A percentile compares a stretch with the other conserved stretches of the same genome.
Evolutionary conservation across 2,888 invertebrate species (phyloP).

Genomic region (Pycnomerus fuliginosus): DNA sequence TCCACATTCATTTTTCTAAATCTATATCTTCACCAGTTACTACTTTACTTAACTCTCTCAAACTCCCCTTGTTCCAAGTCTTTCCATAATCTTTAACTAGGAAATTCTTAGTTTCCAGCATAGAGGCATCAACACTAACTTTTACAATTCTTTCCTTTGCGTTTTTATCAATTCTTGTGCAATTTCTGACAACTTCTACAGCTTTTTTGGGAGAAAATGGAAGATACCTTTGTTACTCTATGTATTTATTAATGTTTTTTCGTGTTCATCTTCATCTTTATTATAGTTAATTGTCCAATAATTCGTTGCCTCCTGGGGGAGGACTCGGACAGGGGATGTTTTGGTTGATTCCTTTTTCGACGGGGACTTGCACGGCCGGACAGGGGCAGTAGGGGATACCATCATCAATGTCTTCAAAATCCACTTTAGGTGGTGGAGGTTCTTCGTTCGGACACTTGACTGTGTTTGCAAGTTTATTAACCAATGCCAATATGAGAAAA

Average conservation of each 20-base stretch:
- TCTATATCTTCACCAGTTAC: conserved; percentile 62
- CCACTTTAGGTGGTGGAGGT: too few relatives aligned
- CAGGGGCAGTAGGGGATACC: too few relatives aligned
- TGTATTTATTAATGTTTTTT: conserved; percentile 23
- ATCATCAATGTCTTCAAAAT: too few relatives aligned
- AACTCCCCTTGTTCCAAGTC: conserved; percentile 66
- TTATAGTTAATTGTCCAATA: conserved; percentile 61
- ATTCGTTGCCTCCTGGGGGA: too few relatives aligned
- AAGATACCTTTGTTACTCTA: conserved; percentile 48
- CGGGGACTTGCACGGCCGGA: too few relatives aligned
- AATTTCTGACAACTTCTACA: conserved; percentile 77
- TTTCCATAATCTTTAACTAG: conserved; percentile 29
- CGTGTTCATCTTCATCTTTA: conserved; percentile 6
- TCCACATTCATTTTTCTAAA: conserved; percentile 78
- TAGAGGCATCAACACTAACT: conserved; percentile 56
- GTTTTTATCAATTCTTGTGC: conserved; percentile 73
- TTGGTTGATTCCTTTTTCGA: too few relatives aligned
- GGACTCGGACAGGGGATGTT: too few relatives aligned
- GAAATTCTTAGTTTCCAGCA: neutral
- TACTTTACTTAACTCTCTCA: conserved; percentile 63
- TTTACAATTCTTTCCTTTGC: conserved; percentile 65
- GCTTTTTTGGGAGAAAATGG: conserved; percentile 67
- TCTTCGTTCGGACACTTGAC: too few relatives aligned
- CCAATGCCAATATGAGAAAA: too few relatives aligned
- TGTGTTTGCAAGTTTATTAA: too few relatives aligned